Evolutionary conservation across 2,888 invertebrate genomes (phyloP).

Genomic region (Hemistola chrysoprasaria): DNA sequence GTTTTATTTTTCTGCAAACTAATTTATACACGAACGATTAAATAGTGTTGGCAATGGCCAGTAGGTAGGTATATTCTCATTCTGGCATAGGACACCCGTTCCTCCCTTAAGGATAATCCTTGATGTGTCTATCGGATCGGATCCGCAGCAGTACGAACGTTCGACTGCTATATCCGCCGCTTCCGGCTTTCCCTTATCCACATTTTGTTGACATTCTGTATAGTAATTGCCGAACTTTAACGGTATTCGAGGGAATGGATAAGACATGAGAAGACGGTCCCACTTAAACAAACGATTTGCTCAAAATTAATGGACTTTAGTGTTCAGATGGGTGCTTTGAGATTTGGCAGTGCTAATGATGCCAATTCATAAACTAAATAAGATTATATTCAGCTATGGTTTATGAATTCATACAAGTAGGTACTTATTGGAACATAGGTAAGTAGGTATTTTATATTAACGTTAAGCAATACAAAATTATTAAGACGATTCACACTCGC

Average conservation of each 20-base stretch:
- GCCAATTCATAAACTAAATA: no score
- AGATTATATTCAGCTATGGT: no score
- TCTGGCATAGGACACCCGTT: not conserved
- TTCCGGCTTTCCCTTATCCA: conserved; percentile 21
- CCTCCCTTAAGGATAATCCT: conserved; percentile 7
- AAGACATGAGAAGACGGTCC: no score
- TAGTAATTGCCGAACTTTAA: conserved; percentile 30
- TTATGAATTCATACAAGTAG: no score
- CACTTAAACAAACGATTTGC: not conserved
- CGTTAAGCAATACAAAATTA: no score
- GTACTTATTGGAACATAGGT: no score
- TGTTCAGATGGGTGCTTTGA: no score
- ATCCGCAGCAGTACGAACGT: conserved; percentile 5
- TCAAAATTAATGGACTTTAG: not conserved
- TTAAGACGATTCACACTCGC: conserved; percentile 5
- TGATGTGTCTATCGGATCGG: conserved; percentile 8
- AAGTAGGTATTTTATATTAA: no score
- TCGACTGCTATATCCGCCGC: conserved; percentile 26
- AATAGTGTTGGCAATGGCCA: not conserved
- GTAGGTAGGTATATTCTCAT: not conserved
- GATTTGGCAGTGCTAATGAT: no score
- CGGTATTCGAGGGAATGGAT: not conserved
- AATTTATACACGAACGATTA: not conserved
- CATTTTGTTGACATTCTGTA: conserved; percentile 15
- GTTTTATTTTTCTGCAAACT: no score